Percentiles rank a stretch among this genome's conserved stretches.
Evolutionary conservation across 2,113 vertebrate species (phyloP).

Genomic region (Hippocampus barbouri): DNA sequence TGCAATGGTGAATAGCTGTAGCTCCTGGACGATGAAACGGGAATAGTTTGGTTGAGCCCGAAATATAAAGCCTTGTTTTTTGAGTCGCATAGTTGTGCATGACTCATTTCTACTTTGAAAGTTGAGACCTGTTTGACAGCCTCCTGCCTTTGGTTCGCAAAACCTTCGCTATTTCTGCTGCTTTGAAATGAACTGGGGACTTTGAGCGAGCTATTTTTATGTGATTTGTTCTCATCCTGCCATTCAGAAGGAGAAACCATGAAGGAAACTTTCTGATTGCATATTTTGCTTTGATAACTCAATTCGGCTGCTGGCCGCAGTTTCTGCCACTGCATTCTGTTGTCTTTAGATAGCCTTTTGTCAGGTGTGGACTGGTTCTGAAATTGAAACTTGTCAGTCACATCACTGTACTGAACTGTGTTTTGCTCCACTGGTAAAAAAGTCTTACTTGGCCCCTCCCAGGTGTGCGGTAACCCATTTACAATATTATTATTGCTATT

Average conservation of each 20-base stretch:
- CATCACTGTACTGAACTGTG: slow-evolving; percentile 70
- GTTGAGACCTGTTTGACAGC: slow-evolving; percentile 61
- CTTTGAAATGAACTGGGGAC: slow-evolving; percentile 58
- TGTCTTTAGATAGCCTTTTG: slow-evolving; percentile 78
- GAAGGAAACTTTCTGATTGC: slow-evolving; percentile 79
- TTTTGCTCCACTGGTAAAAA: slow-evolving; percentile 77
- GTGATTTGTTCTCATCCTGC: slow-evolving; percentile 75
- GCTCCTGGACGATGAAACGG: slow-evolving; percentile 68
- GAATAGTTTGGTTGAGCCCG: slow-evolving; percentile 72
- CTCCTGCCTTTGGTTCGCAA: slow-evolving; percentile 72
- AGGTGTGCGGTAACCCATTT: slow-evolving; percentile 76
- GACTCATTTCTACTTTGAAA: slow-evolving; percentile 74
- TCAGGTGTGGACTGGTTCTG: slow-evolving; percentile 77
- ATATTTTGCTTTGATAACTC: slow-evolving; percentile 78
- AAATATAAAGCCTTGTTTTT: slow-evolving; percentile 82
- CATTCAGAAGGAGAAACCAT: slow-evolving; percentile 76
- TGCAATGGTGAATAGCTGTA: slow-evolving; percentile 71
- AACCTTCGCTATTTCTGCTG: slow-evolving; percentile 72
- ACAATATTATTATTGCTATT: slow-evolving; percentile 63
- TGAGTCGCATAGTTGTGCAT: slow-evolving; percentile 70
- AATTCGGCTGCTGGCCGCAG: slow-evolving; percentile 73
- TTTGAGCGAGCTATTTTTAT: slow-evolving; percentile 67
- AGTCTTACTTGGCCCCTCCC: slow-evolving; percentile 80
- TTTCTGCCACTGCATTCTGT: slow-evolving; percentile 83
- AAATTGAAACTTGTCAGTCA: slow-evolving; percentile 76